These are phyloP conservation scores for Epirrhoe tristata DNA, from an alignment of 2,888 invertebrate species.

Conservation along the genomic window DNA sequence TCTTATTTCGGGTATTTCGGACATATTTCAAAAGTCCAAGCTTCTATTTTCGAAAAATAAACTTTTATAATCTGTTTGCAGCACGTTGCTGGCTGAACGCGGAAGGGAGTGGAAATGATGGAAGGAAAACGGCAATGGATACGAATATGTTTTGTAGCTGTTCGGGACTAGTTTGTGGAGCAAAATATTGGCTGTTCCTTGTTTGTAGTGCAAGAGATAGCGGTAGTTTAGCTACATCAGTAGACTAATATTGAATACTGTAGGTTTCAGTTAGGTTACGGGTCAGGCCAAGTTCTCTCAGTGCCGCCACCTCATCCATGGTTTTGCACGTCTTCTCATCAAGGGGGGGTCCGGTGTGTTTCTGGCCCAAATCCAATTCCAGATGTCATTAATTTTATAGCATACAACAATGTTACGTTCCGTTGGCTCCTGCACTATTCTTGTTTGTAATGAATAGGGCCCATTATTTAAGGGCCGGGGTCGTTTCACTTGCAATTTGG, in stretches of 20 bases:
- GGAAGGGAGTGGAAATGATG: neutral
- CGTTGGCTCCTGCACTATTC: conserved; percentile 4
- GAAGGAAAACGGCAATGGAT: conserved; percentile 15
- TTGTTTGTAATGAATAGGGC: conserved; percentile 25
- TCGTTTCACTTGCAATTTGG: conserved; percentile 27
- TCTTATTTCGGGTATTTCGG: conserved; percentile 17
- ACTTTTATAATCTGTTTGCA: neutral
- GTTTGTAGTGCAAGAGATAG: conserved; percentile 5
- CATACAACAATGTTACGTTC: no score
- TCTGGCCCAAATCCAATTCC: no score
- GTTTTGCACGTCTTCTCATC: no score
- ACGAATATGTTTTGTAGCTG: neutral
- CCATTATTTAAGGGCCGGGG: conserved; percentile 29
- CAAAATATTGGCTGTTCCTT: conserved; percentile 6
- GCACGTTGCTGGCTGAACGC: conserved; percentile 8
- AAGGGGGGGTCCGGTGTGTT: no score
- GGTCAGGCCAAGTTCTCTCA: no score
- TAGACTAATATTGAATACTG: no score
- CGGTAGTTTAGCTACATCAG: neutral
- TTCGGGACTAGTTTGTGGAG: neutral
- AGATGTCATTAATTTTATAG: no score
- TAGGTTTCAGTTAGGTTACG: no score
- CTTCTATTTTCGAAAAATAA: conserved; percentile 11
- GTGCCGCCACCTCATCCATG: no score
- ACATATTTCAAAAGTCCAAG: conserved; percentile 28